phyloP scores from a whole-genome alignment of 2,113 vertebrate genomes.

The Xerus inauris region DNA sequence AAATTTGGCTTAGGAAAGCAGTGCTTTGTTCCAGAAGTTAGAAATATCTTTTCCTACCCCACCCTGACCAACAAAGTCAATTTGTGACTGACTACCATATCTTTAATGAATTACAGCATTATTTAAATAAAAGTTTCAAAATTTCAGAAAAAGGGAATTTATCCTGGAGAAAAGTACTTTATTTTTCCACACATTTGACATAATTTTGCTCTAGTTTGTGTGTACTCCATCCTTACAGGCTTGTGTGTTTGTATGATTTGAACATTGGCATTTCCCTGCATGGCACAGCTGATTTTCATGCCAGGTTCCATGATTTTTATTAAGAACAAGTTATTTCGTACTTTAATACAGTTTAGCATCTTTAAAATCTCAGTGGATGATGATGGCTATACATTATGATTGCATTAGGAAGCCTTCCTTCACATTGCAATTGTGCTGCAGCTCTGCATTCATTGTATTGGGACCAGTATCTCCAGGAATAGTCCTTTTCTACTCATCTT shows the following conservation, averaged over 20 bases:
- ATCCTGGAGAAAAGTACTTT: background rate
- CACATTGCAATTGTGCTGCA: conserved; percentile 70
- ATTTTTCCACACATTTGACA: background rate
- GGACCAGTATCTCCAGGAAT: conserved; percentile 57
- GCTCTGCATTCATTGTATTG: conserved; percentile 56
- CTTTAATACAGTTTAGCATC: conserved; percentile 65
- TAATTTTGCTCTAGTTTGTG: background rate
- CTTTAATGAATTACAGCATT: background rate
- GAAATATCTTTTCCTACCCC: background rate
- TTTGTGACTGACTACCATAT: background rate
- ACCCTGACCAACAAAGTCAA: background rate
- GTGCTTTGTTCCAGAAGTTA: background rate
- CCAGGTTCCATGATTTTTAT: conserved; percentile 62
- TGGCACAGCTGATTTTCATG: conserved; percentile 47
- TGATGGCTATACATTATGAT: conserved; percentile 73
- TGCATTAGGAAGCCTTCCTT: conserved; percentile 68
- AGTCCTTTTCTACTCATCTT: background rate
- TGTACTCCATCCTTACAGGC: background rate
- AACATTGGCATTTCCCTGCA: conserved; percentile 58
- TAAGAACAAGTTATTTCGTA: conserved; percentile 80
- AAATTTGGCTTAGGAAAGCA: background rate
- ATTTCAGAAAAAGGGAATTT: background rate
- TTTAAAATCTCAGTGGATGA: conserved; percentile 70
- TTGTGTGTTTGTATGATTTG: background rate
- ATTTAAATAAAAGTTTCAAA: background rate